Evolutionary conservation across 2,888 invertebrate species (phyloP), one percentile per base, ranked within the genome.

Genomic region (Agapostemon virescens): DNA sequence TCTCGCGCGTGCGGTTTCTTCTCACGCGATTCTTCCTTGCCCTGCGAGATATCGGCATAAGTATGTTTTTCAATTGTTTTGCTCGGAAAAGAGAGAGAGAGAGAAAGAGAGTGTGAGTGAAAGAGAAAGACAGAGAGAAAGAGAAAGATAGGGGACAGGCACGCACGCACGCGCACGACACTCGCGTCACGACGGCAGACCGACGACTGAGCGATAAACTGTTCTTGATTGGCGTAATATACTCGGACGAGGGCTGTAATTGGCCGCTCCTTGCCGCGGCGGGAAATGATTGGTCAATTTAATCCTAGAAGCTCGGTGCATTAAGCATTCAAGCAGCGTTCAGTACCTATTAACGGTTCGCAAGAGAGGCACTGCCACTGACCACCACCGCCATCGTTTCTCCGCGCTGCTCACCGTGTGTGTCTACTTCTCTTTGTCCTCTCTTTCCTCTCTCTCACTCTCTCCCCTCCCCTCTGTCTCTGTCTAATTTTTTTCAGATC

Each of bases 191-290:
- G 92, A 89, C 93, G 93, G 93, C 93, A 93, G 91, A 91, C 88
- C 89, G 91, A 90, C 93, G 90, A 94, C 95, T 95, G 95, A 93
- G 93, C 93, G 93, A 93, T 93, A 94, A 94, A 94, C 94, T 92
- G 93, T 93, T 92, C 93, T 94, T 95, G 94, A 95, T 95, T 94
- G 94, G 93, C 94, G 94, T 95, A 94, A 95, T 94, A 95, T 95
- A 95, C 94, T 93, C 92, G 92, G 93, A 93, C 93, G 93, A 93
- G 93, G 92, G 93, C 94, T 94, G 94, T 94, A 94, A 93, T 93
- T 94, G 94, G 93, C 94, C 94, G 94, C 93, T 94, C 92, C 94
- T 94, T 94, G 93, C 93, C 92, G 91, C 91, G 61, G 91, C 91
- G 91, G 93, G 91, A 92, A 92, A 92, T 91, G 92, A 92, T 92